These are phyloP conservation scores for Prionace glauca DNA, from an alignment of 2,797 vertebrate species.

Conservation along the genomic window DNA sequence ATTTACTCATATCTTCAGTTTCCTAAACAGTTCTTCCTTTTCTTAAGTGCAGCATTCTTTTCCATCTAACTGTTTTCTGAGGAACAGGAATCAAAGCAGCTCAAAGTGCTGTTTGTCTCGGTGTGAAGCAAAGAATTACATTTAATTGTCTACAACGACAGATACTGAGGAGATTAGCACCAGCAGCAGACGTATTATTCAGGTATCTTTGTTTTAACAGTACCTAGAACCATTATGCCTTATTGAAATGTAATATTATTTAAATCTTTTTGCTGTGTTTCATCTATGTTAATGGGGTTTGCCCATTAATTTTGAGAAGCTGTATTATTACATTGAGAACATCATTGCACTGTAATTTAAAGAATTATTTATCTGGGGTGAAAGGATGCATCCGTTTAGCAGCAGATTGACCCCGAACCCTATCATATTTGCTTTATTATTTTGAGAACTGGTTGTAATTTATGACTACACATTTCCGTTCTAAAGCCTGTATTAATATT, in stretches of 20 bases:
- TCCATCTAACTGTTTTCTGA: no score
- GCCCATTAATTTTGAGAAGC: neutral
- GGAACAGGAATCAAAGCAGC: neutral
- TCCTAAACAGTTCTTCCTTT: neutral
- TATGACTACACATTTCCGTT: neutral
- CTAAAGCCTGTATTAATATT: neutral
- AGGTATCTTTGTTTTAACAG: neutral
- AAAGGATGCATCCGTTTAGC: no score
- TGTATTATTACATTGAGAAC: neutral
- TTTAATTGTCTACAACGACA: neutral
- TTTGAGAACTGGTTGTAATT: neutral
- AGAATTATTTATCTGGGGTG: neutral
- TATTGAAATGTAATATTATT: neutral
- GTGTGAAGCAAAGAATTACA: neutral
- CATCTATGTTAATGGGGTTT: neutral
- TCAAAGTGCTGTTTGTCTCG: neutral
- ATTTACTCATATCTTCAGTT: neutral
- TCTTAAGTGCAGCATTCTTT: neutral
- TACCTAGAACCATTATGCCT: neutral
- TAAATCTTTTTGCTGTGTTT: neutral
- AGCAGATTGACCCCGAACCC: neutral
- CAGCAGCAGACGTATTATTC: neutral
- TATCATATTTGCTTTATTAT: neutral
- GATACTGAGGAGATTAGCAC: neutral
- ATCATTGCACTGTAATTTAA: neutral